phyloP scores from a whole-genome alignment of 2,113 vertebrate species.

The Narcine bancroftii region DNA sequence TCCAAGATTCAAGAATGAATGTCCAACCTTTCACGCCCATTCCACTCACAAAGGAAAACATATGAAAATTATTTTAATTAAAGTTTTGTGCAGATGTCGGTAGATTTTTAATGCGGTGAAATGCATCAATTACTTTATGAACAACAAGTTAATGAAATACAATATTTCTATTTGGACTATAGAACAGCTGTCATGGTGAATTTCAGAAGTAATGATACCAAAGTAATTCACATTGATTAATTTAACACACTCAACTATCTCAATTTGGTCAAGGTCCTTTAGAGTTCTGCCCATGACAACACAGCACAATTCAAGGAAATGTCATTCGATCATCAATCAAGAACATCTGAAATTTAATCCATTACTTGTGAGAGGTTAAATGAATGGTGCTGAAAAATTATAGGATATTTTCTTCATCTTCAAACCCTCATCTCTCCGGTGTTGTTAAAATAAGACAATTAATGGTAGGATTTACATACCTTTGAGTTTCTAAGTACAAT shows the following conservation, averaged over 20 bases:
- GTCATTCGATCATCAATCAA: neutral
- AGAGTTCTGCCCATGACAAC: neutral
- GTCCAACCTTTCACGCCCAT: neutral
- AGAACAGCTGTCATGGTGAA: constrained; percentile 23
- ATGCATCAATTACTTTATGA: constrained; percentile 28
- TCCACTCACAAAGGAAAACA: neutral
- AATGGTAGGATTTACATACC: neutral
- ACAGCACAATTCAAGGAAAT: neutral
- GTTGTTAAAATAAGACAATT: constrained; percentile 1
- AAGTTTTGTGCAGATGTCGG: neutral
- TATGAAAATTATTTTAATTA: neutral
- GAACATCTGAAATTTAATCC: neutral
- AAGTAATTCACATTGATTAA: constrained; percentile 11
- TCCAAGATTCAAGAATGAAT: neutral
- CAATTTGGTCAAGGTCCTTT: neutral
- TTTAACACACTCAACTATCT: neutral
- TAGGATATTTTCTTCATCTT: no score
- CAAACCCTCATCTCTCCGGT: neutral
- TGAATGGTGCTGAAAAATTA: constrained; percentile 1
- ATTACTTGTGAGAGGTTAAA: neutral
- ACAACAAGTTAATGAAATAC: neutral
- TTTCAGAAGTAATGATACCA: constrained; percentile 27
- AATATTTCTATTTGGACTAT: constrained; percentile 13
- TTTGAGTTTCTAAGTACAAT: neutral
- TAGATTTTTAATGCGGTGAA: neutral